Percentiles rank a stretch among this genome's conserved stretches.
These are phyloP conservation scores for Vicugna pacos DNA, from an alignment of 2,113 vertebrate species.

Conservation along the genomic window DNA sequence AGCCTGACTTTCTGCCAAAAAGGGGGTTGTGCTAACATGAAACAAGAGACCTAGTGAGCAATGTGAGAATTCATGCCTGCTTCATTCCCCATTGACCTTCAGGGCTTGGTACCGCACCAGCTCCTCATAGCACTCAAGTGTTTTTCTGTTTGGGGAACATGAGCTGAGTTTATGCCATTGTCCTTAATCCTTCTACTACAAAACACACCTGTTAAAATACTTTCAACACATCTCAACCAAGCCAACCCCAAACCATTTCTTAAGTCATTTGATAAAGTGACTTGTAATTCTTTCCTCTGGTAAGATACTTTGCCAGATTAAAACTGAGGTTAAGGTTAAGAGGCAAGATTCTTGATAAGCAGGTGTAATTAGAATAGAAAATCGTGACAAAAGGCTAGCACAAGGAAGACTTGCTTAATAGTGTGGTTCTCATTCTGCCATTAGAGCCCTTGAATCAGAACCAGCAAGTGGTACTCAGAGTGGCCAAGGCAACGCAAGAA, in stretches of 20 bases:
- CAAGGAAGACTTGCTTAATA: background rate
- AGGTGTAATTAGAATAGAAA: background rate
- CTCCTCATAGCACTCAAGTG: background rate
- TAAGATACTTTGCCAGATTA: constrained; percentile 30
- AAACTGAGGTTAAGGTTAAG: background rate
- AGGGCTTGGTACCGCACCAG: background rate
- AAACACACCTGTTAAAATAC: constrained; percentile 53
- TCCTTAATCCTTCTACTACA: background rate
- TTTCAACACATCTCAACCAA: background rate
- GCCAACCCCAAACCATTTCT: background rate
- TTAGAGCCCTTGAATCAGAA: background rate
- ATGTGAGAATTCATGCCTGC: background rate
- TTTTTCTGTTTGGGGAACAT: background rate
- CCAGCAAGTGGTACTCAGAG: background rate
- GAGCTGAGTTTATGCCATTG: constrained; percentile 21
- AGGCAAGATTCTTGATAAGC: background rate
- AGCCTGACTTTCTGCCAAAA: background rate
- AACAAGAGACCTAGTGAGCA: background rate
- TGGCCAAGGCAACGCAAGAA: background rate
- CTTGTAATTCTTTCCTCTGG: background rate
- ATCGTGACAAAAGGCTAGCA: background rate
- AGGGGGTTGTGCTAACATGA: background rate
- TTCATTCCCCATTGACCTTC: background rate
- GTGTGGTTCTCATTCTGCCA: background rate
- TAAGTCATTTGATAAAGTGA: background rate